Evolutionary conservation across 1,140 invertebrate genomes (phyloP).

Genomic region (Solen grandis): DNA sequence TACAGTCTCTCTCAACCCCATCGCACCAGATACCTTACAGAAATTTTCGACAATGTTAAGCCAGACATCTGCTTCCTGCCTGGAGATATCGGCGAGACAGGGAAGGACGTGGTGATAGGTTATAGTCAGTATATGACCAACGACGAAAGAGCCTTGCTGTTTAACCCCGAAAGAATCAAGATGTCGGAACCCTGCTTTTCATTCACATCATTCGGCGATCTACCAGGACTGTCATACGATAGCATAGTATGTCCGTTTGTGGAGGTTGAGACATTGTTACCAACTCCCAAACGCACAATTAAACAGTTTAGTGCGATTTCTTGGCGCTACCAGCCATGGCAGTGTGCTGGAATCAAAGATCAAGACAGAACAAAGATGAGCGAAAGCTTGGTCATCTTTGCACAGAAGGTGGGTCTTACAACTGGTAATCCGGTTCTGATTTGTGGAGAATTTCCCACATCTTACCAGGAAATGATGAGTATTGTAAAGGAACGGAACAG

Average conservation of each 20-base stretch:
- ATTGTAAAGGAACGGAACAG: no score
- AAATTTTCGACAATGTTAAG: neutral
- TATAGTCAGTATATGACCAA: constrained; percentile 3
- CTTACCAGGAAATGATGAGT: no score
- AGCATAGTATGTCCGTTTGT: constrained; percentile 5
- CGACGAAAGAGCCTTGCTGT: constrained; percentile 16
- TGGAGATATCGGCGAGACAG: constrained; percentile 4
- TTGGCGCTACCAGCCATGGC: no score
- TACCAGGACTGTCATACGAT: neutral
- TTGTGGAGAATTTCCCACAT: no score
- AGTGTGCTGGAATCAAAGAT: no score
- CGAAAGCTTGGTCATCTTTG: no score
- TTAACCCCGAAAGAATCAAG: neutral
- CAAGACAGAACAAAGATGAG: no score
- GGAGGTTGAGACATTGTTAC: neutral
- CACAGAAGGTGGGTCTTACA: no score
- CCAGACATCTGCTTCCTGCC: constrained; percentile 34
- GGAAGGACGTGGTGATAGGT: neutral
- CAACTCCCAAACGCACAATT: no score
- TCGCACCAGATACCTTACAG: neutral
- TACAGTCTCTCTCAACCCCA: neutral
- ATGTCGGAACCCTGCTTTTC: constrained; percentile 7
- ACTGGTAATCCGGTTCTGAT: no score
- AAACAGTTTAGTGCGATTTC: no score
- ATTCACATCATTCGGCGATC: neutral